Percentiles rank a stretch among this genome's conserved stretches.
Evolutionary conservation across 2,888 invertebrate genomes (phyloP).

Genomic region (Syrphus vitripennis): DNA sequence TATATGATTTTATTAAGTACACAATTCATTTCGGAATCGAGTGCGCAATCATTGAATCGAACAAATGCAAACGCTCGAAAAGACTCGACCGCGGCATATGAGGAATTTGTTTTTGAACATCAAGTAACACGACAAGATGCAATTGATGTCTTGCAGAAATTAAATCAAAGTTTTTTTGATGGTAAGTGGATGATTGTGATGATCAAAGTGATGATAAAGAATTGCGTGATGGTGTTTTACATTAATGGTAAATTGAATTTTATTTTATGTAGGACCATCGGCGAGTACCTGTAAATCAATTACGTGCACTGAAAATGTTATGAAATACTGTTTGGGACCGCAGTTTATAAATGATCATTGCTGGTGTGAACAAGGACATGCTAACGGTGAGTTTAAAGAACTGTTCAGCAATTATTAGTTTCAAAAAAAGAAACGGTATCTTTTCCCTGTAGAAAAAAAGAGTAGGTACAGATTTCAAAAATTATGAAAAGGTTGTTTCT

Average conservation of each 20-base stretch:
- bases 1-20: conserved; percentile 39
- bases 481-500: no score
- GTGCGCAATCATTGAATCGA: conserved; percentile 71
- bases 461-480: no score
- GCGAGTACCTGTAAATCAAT: conserved; percentile 76
- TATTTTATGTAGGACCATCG: conserved; percentile 72
- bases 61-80: background rate
- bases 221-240: background rate
- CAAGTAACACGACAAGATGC: conserved; percentile 79
- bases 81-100: conserved; percentile 72
- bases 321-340: conserved; percentile 78
- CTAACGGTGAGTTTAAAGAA: conserved; percentile 76
- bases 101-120: conserved; percentile 79
- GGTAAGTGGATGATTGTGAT: conserved; percentile 73
- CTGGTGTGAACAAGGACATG: conserved; percentile 80
- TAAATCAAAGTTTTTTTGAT: conserved; percentile 76
- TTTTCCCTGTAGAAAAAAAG: no score
- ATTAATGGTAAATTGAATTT: background rate
- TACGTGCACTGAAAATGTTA: conserved; percentile 75
- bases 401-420: background rate
- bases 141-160: conserved; percentile 75
- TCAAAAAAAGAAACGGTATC: no score
- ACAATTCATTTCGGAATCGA: conserved; percentile 21
- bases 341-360: conserved; percentile 81
- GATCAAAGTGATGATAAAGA: background rate